Conservation (phyloP, 2,888 invertebrate species). For the Rugalucina vietnamica region DNA sequence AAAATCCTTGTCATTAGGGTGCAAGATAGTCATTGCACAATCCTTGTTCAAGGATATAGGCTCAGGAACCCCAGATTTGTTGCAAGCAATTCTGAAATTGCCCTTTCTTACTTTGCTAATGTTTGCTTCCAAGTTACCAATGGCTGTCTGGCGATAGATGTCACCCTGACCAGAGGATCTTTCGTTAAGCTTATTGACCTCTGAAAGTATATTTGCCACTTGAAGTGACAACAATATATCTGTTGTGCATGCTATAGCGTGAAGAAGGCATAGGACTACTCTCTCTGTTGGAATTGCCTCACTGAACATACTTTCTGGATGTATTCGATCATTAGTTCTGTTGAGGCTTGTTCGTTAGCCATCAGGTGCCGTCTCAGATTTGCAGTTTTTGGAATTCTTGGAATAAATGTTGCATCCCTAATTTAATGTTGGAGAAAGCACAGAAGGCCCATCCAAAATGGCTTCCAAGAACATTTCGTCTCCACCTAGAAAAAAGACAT, state of each 20-base stretch:
- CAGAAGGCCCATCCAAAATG: not conserved
- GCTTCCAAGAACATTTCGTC: slow-evolving; percentile 4
- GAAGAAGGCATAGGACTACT: not conserved
- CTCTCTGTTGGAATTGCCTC: not conserved
- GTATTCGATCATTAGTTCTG: not conserved
- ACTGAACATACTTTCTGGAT: not conserved
- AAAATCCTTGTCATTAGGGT: not conserved
- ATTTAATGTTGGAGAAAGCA: not conserved
- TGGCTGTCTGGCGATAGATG: not conserved
- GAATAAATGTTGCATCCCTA: slow-evolving; percentile 7
- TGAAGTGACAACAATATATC: not conserved
- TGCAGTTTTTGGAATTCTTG: not conserved
- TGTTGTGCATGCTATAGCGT: not conserved
- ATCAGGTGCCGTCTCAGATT: not conserved
- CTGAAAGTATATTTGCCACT: not conserved
- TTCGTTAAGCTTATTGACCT: not conserved
- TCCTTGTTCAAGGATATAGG: slow-evolving; percentile 7
- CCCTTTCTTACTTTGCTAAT: not conserved
- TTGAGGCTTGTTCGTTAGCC: not conserved
- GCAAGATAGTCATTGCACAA: not conserved
- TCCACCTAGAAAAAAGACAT: not conserved
- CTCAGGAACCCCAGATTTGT: not conserved
- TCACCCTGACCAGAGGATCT: not conserved
- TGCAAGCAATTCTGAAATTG: not conserved
- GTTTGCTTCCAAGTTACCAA: not conserved